Percentiles rank a stretch among this genome's conserved stretches.
Conservation (phyloP, 2,888 invertebrate genomes). For the Xanthia togata region DNA sequence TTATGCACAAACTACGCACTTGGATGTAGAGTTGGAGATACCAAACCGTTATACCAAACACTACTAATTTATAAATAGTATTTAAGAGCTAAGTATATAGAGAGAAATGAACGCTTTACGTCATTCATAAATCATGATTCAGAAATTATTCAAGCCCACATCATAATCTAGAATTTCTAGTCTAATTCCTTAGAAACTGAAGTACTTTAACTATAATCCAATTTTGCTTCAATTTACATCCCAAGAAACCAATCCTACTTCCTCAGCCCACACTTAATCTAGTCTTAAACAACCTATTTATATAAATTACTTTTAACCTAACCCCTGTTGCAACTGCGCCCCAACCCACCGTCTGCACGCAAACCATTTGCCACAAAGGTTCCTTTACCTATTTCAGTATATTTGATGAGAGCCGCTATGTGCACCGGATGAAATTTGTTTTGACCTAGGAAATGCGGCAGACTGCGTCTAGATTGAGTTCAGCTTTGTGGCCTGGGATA, state of each 20-base stretch:
- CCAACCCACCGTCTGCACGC: slow-evolving; percentile 50
- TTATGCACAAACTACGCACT: neutral
- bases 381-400: slow-evolving; percentile 70
- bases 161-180: neutral
- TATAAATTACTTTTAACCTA: slow-evolving; percentile 4
- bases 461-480: slow-evolving; percentile 68
- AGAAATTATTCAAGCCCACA: neutral
- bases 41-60: neutral
- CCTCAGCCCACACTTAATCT: neutral
- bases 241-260: neutral
- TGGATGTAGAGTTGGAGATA: neutral
- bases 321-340: slow-evolving; percentile 45
- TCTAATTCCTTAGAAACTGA: neutral
- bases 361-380: slow-evolving; percentile 72
- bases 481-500: slow-evolving; percentile 66
- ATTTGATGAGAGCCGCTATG: slow-evolving; percentile 64
- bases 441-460: slow-evolving; percentile 67
- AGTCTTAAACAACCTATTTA: neutral
- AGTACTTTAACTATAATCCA: neutral
- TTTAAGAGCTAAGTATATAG: neutral
- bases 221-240: slow-evolving; percentile 12
- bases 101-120: neutral
- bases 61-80: neutral
- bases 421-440: slow-evolving; percentile 70
- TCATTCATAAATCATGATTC: neutral